These are phyloP conservation scores for Acyrthosiphon pisum DNA, from an alignment of 1,140 invertebrate species.

Conservation along the genomic window DNA sequence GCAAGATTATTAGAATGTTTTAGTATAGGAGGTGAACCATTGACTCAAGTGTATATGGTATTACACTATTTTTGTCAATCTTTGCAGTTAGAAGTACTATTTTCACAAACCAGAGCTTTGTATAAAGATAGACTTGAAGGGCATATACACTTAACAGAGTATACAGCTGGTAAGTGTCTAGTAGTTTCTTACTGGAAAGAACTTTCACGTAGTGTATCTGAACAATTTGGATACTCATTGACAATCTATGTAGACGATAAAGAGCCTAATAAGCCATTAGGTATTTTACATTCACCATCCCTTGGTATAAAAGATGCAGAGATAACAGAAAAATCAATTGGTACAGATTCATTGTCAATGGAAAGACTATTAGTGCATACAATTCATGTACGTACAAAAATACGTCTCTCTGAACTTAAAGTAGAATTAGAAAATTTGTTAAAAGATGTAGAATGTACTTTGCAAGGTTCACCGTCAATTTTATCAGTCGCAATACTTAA, in stretches of 20 bases:
- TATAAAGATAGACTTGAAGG: constrained; percentile 88
- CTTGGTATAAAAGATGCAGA: constrained; percentile 74
- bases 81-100: constrained; percentile 89
- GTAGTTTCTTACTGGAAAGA: constrained; percentile 92
- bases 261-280: constrained; percentile 80
- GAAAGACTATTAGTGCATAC: constrained; percentile 96
- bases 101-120: constrained; percentile 89
- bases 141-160: constrained; percentile 92
- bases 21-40: constrained; percentile 68
- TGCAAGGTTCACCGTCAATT: constrained; percentile 86
- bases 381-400: constrained; percentile 89
- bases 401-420: constrained; percentile 82
- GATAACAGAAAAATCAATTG: constrained; percentile 80
- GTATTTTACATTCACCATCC: constrained; percentile 86
- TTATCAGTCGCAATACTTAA: constrained; percentile 86
- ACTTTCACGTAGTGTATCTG: constrained; percentile 70
- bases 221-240: constrained; percentile 84
- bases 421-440: constrained; percentile 77
- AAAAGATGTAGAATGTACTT: constrained; percentile 76
- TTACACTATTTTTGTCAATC: constrained; percentile 95
- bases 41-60: constrained; percentile 85
- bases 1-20: constrained; percentile 82
- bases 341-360: constrained; percentile 90
- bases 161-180: constrained; percentile 85
- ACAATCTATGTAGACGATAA: constrained; percentile 87